These are phyloP conservation scores for Oxystoma pomonae DNA, from an alignment of 2,888 invertebrate genomes.

Conservation along the genomic window DNA sequence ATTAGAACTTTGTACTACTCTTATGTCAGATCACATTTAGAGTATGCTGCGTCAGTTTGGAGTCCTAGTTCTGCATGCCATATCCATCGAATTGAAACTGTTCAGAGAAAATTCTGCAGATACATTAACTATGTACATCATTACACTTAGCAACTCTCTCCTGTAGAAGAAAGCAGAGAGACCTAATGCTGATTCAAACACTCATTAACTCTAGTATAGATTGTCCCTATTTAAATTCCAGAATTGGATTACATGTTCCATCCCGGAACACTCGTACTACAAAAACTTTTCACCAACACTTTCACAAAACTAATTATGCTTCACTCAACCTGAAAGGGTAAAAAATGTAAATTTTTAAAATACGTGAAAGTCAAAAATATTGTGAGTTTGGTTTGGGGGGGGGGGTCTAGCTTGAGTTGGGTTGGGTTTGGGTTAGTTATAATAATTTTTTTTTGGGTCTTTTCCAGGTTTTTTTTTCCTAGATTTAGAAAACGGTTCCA, in stretches of 20 bases:
- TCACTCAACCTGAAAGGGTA: too few species aligned
- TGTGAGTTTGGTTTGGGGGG: too few species aligned
- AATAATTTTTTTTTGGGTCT: too few species aligned
- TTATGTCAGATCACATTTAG: neutral
- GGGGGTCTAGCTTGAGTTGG: too few species aligned
- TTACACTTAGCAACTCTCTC: too few species aligned
- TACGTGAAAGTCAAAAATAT: too few species aligned
- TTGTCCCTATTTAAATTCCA: neutral
- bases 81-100: neutral
- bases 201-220: neutral
- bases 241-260: neutral
- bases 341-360: too few species aligned
- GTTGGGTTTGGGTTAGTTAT: too few species aligned
- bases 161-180: neutral
- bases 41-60: neutral
- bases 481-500: too few species aligned
- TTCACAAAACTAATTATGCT: neutral
- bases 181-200: neutral
- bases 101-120: neutral
- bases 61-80: too few species aligned
- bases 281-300: neutral
- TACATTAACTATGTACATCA: neutral
- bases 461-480: too few species aligned
- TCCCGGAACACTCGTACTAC: neutral
- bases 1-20: neutral